Evolutionary conservation across 1,140 invertebrate genomes (phyloP), one percentile per base, ranked within the genome.

Genomic region (Neodiprion fabricii): DNA sequence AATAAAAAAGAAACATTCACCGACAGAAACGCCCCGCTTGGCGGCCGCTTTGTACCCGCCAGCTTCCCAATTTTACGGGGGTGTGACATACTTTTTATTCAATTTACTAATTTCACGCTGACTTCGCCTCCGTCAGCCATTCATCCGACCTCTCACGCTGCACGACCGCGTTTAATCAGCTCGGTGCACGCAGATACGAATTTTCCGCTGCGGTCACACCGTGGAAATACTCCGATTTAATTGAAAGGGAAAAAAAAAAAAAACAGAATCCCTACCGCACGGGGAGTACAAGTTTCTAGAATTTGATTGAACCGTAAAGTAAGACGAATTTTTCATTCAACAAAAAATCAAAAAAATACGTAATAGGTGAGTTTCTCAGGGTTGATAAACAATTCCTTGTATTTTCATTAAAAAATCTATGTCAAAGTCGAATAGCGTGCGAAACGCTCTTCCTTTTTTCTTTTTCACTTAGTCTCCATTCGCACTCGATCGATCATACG

Each of bases 231-330:
- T 40, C 1, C 61, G 61, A 21, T 77, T 73, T 76, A 72, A 79
- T 78, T 72, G 78, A 71, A 73, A 79, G 78, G 78, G 50, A 65
- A 65, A 65, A n/a, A n/a, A 7, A 14, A n/a, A 14, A 21, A 14
- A 66, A 66, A 66, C 14, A 5, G 61, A 66, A 21, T 66, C 61
- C 61, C 21, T n/a, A 12, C 61, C n/a, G 61, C 61, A 21, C 17
- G 17, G 1, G 61, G 7, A 66, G 1, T 21, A 1, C 14, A 5
- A 66, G 14, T 40, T 40, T 40, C 28, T 40, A 1, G 28, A 40
- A 5, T 40, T 40, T 40, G 1, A 40, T 40, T 40, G 1, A 40
- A 40, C 28, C 28, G 28, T 40, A 40, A 40, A 40, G 28, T 40
- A 40, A 40, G 28, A 40, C 28, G 0, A 40, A 40, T 40, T 40